Evolutionary conservation across 1,140 invertebrate genomes (phyloP), one percentile per base, ranked within the genome.

Genomic region (Muscidifurax raptorellus): DNA sequence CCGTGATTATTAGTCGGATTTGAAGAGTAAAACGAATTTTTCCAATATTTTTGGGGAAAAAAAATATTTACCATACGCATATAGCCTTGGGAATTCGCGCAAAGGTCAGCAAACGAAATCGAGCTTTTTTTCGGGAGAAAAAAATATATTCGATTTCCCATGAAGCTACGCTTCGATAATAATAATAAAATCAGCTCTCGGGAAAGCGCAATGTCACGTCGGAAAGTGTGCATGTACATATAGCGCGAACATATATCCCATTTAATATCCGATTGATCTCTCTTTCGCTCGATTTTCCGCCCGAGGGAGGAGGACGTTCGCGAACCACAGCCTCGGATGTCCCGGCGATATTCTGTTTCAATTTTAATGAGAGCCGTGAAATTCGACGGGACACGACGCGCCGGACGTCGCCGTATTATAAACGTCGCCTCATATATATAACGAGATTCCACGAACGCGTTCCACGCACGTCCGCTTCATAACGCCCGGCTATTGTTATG

Each of bases 311-410:
- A 59, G 52, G 18, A n/a, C 52, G 22, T 7, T 3, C 52, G 22
- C 52, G 52, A 59, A n/a, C 10, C n/a, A 25, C 9, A 66, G 30
- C 18, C 66, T 83, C 40, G 64, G 15, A 40, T 79, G 67, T 79
- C 64, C 74, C 2, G 52, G 27, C 59, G 64, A 52, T 83, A 77
- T 77, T 83, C 76, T 64, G 67, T 84, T 84, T 79, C 76, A 79
- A 79, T 84, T 84, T 84, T 79, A 84, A 84, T 64, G 82, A 84
- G 67, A 18, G 28, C 44, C 28, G 67, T 30, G 64, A 84, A 59
- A 84, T 72, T 71, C 40, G 47, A 71, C 82, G 44, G 66, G 75
- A 79, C 75, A 59, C n/a, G n/a, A n/a, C n/a, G n/a, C n/a, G 22
- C 22, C 7, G 28, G 25, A 15, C 22, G 25, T 2, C n/a, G 79